Percentiles rank a stretch among this genome's conserved stretches.
phyloP scores from a whole-genome alignment of 2,797 vertebrate species.

The Melanogrammus aeglefinus region DNA sequence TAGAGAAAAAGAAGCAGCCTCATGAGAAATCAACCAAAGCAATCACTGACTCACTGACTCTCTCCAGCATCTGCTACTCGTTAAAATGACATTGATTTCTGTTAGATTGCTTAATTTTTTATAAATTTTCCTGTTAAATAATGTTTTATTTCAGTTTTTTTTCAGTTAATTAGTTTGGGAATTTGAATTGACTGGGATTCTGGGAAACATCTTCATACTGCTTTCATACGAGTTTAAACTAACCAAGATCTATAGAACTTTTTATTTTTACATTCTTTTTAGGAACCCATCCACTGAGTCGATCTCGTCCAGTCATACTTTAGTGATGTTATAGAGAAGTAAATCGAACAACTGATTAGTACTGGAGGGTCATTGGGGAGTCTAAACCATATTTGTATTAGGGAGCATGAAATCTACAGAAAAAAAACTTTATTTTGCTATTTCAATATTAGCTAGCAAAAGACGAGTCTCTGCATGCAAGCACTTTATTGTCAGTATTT shows the following conservation, averaged over 20 bases:
- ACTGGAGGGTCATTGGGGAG: slow-evolving; percentile 29
- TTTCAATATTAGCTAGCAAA: slow-evolving; percentile 45
- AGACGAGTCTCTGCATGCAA: slow-evolving; percentile 64
- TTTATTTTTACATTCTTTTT: slow-evolving; percentile 1
- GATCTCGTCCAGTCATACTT: slow-evolving; percentile 12
- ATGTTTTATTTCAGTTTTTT: not conserved
- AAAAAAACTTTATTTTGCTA: slow-evolving; percentile 41
- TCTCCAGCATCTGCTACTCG: not conserved
- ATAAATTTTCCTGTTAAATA: not conserved
- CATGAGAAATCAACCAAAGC: slow-evolving; percentile 67
- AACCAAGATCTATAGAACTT: not conserved
- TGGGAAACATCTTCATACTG: not conserved
- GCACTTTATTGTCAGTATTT: slow-evolving; percentile 65
- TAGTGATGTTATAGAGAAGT: slow-evolving; percentile 33
- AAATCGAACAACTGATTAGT: slow-evolving; percentile 25
- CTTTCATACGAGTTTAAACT: not conserved
- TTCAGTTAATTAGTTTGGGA: not conserved
- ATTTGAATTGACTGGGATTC: not conserved
- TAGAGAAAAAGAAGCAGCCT: slow-evolving; percentile 50
- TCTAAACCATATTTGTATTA: slow-evolving; percentile 42
- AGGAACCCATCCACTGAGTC: slow-evolving; percentile 25
- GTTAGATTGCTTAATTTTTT: slow-evolving; percentile 13
- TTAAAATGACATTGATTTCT: slow-evolving; percentile 5
- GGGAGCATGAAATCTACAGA: slow-evolving; percentile 42
- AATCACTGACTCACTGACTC: slow-evolving; percentile 38